These are phyloP conservation scores for Cantharis rufa DNA, from an alignment of 2,888 invertebrate genomes.

Conservation along the genomic window DNA sequence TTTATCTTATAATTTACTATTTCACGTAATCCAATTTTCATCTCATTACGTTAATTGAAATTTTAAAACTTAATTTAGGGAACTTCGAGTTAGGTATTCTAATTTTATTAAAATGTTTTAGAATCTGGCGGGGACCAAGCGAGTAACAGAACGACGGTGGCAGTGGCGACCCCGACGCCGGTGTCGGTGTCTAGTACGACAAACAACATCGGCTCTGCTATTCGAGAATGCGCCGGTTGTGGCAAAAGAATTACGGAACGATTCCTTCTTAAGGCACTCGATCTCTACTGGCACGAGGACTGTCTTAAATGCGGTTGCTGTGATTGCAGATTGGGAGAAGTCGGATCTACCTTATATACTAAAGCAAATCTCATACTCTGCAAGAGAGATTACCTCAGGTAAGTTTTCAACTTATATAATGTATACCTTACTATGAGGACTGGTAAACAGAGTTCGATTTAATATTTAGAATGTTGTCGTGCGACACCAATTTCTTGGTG, in stretches of 20 bases:
- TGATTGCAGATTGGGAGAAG: slow-evolving; percentile 90
- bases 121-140: slow-evolving; percentile 54
- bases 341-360: slow-evolving; percentile 87
- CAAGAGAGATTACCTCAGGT: slow-evolving; percentile 92
- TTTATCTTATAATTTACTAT: slow-evolving; percentile 53
- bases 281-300: slow-evolving; percentile 93
- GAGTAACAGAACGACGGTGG: slow-evolving; percentile 47
- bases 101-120: slow-evolving; percentile 30
- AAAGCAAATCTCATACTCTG: slow-evolving; percentile 90
- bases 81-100: slow-evolving; percentile 1
- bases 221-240: slow-evolving; percentile 80
- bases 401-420: slow-evolving; percentile 36
- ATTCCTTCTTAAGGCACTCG: slow-evolving; percentile 82
- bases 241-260: slow-evolving; percentile 84
- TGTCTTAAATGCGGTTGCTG: slow-evolving; percentile 92
- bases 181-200: slow-evolving; percentile 41
- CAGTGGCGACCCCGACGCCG: slow-evolving; percentile 46
- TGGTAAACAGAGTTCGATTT: slow-evolving; percentile 42
- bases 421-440: slow-evolving; percentile 34
- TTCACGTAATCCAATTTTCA: slow-evolving; percentile 53
- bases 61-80: slow-evolving; percentile 38
- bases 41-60: slow-evolving; percentile 54
- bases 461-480: slow-evolving; percentile 49
- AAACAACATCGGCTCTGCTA: slow-evolving; percentile 44
- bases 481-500: slow-evolving; percentile 46